A percentile compares a stretch with the other conserved stretches of the same genome.
Evolutionary conservation across 2,888 invertebrate species (phyloP).

Genomic region (Caenorhabditis sinica): DNA sequence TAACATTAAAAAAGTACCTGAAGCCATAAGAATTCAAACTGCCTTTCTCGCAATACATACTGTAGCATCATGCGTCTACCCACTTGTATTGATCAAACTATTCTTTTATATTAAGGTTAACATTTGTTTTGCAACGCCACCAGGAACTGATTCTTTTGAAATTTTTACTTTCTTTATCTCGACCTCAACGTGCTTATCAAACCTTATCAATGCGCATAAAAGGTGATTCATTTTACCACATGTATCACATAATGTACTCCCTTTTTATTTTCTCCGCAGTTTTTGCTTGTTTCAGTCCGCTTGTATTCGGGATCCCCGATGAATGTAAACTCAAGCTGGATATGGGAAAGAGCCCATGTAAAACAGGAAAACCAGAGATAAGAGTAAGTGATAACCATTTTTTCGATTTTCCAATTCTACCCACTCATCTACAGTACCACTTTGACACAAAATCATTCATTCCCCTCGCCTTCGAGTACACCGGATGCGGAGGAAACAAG

Average conservation of each 20-base stretch:
- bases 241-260: background rate
- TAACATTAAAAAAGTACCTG: too few species aligned
- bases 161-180: background rate
- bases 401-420: background rate
- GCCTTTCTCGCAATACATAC: too few species aligned
- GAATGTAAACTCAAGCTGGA: constrained; percentile 32
- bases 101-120: background rate
- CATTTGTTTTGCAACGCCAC: background rate
- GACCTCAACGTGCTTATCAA: constrained; percentile 10
- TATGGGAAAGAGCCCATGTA: constrained; percentile 44
- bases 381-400: constrained; percentile 15
- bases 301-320: background rate
- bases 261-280: background rate
- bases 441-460: constrained; percentile 53
- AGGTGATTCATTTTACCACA: background rate
- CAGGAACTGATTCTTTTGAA: background rate
- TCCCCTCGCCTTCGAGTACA: constrained; percentile 66
- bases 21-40: too few species aligned
- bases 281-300: background rate
- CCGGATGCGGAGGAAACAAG: constrained; percentile 68
- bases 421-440: constrained; percentile 41
- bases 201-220: background rate
- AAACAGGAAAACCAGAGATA: constrained; percentile 28
- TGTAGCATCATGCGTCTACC: background rate
- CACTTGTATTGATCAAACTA: background rate